Base-by-base conservation (phyloP, 1,140 invertebrate genomes). In the Diorhabda carinulata region DNA sequence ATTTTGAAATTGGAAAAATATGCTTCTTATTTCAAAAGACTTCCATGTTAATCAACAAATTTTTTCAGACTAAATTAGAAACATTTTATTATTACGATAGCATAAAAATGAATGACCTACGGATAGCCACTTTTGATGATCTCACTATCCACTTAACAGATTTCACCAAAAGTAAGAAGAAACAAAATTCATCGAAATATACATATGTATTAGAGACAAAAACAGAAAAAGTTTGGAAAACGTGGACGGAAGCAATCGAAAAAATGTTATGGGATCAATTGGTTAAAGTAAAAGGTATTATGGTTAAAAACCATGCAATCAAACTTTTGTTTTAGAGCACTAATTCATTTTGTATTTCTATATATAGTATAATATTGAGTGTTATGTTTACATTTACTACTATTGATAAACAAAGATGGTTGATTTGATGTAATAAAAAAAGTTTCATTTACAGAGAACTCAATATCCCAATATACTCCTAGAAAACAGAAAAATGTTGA, bases 191-290 rank as follows among this genome's bases (percentile, higher is more conserved):
- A 3, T 43, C 47, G 2, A 65, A 72, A 67, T 64, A 66, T 47
- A 73, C 70, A 1, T 78, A 73, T 68, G 43, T 76, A 47, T 59
- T 78, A 25, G 76, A 78, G 66, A 74, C 75, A 5, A 77, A 75
- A 75, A 69, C 65, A 40, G 60, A 47, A 43, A 77, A 76, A 71
- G 57, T 74, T 9, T 77, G 71, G 59, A 61, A 71, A n/a, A 52
- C 66, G 3, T 78, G 77, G 76, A 74, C 68, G n/a, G n/a, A 67
- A 10, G 64, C 64, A n/a, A 74, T 78, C 10, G 73, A 78, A 59
- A 68, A 72, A 6, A 76, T 70, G 63, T 68, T 78, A 57, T 78
- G 77, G 77, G 59, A 73, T 9, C 76, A 78, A 68, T 64, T 78
- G 43, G 57, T 72, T 42, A 72, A 74, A 69, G 64, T 67, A 10